Base-by-base conservation (phyloP, 2,888 invertebrate genomes). In the Colletes collaris region DNA sequence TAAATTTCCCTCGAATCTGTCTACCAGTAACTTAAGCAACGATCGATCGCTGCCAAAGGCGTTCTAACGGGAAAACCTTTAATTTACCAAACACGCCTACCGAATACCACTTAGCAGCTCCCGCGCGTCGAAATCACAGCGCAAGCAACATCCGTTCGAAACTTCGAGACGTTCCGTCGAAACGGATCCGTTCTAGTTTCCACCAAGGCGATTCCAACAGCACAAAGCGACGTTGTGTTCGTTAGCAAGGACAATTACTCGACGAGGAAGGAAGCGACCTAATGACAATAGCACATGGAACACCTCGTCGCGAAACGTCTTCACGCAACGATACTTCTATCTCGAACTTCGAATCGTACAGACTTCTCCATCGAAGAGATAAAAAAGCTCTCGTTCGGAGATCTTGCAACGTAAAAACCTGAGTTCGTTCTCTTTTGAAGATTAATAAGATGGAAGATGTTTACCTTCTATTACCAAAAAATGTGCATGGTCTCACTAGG, bases 101-200 rank as follows among this genome's bases (percentile, higher is more conserved):
- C 56, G 44, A 72, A 59, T 19, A 35, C n/a, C 10, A 35, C 4
- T 40, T 3, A 63, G 2, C 10, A 56, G 60, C 8, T 46, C 6
- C 46, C n/a, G 10, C 60, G 55, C 75, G 76, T 58, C 62, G 66
- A 77, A 76, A 77, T 77, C 67, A 63, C 62, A 37, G 62, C 63
- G 63, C 76, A 67, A 77, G 58, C 63, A 52, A 76, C 76, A 77
- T 67, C 76, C 52, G 63, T 63, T 11, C 52, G 52, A 60, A 76
- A 56, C 19, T 46, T 46, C 52, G 16, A 19, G 49, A 62, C 53
- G 53, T 44, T 68, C 44, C 71, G 63, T 60, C 68, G 64, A 65
- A 76, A 78, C 55, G 55, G 76, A 76, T 76, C 78, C 77, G 78
- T 65, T 55, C 76, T n/a, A 78, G 78, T 78, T 78, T 76, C 77